Evolutionary conservation across 37 sponge, comb jelly and placozoan species (phyloP).

Genomic region (Haliclona indistincta): DNA sequence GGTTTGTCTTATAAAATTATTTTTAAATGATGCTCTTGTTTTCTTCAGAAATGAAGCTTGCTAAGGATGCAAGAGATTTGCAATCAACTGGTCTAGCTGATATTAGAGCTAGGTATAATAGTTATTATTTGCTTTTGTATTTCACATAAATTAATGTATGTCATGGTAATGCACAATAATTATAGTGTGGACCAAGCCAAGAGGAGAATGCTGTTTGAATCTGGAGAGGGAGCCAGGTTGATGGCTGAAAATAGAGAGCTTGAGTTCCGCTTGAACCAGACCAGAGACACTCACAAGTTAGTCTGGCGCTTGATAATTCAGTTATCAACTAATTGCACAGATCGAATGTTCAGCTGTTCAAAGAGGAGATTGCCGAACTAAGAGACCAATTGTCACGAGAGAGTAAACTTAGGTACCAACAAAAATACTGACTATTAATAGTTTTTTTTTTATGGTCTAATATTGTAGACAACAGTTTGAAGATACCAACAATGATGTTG

Average conservation of each 20-base stretch:
- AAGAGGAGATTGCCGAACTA: constrained; percentile 30
- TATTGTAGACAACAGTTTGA: constrained; percentile 18
- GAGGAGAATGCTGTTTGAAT: constrained; percentile 38
- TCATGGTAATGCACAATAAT: background rate
- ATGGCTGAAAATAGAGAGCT: constrained; percentile 28
- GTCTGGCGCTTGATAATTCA: background rate
- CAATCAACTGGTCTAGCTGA: constrained; percentile 24
- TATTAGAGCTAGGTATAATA: constrained; percentile 26
- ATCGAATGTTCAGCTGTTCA: constrained; percentile 33
- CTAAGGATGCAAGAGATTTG: constrained; percentile 6
- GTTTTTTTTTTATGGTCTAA: background rate
- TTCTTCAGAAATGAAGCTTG: constrained; percentile 34
- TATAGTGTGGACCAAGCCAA: constrained; percentile 40
- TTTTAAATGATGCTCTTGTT: background rate
- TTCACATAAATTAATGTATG: background rate
- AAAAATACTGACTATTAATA: background rate
- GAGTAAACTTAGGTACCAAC: constrained; percentile 25
- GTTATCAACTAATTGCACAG: background rate
- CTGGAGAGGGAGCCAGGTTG: constrained; percentile 54
- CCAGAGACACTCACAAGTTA: constrained; percentile 59
- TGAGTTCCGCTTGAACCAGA: constrained; percentile 31
- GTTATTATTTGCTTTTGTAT: background rate
- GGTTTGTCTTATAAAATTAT: constrained; percentile 10
- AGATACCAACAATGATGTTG: constrained; percentile 30
- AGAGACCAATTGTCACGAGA: constrained; percentile 18